Conservation (phyloP, 2,888 invertebrate species). For the Marronus borbonicus region DNA sequence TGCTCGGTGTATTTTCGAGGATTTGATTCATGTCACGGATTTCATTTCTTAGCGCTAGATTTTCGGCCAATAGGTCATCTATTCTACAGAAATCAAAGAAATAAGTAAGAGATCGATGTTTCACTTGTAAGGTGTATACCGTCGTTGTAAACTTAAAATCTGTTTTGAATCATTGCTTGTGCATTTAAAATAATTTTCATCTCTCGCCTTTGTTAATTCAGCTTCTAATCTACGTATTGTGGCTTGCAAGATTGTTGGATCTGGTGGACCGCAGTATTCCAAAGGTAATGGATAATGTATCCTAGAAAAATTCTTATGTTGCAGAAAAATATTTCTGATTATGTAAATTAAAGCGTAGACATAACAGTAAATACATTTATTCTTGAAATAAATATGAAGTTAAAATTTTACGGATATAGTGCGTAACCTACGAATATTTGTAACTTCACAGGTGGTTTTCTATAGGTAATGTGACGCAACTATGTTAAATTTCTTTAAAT, state of each 20-base stretch:
- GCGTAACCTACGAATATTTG: too few relatives aligned
- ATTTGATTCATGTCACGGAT: slow-evolving; percentile 54
- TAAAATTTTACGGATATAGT: too few relatives aligned
- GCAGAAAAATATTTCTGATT: too few relatives aligned
- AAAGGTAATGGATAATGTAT: slow-evolving; percentile 73
- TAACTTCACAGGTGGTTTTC: too few relatives aligned
- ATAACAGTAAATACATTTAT: not conserved
- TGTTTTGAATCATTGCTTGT: slow-evolving; percentile 40
- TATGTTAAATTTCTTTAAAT: too few relatives aligned
- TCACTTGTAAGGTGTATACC: slow-evolving; percentile 37
- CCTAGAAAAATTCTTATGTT: slow-evolving; percentile 58
- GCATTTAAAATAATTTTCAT: slow-evolving; percentile 55
- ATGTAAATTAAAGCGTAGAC: too few relatives aligned
- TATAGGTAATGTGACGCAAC: too few relatives aligned
- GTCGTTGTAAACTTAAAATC: slow-evolving; percentile 49
- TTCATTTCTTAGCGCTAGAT: slow-evolving; percentile 63
- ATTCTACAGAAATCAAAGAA: slow-evolving; percentile 57
- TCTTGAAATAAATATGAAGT: too few relatives aligned
- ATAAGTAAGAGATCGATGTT: too few relatives aligned
- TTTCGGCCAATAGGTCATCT: slow-evolving; percentile 65
- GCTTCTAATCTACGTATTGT: slow-evolving; percentile 71
- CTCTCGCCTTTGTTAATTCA: slow-evolving; percentile 69
- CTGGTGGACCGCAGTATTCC: slow-evolving; percentile 73
- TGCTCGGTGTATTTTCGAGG: slow-evolving; percentile 57
- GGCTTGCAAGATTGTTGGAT: slow-evolving; percentile 71